These are phyloP conservation scores for Abscondita cerata DNA, from an alignment of 2,888 invertebrate species.

Conservation along the genomic window DNA sequence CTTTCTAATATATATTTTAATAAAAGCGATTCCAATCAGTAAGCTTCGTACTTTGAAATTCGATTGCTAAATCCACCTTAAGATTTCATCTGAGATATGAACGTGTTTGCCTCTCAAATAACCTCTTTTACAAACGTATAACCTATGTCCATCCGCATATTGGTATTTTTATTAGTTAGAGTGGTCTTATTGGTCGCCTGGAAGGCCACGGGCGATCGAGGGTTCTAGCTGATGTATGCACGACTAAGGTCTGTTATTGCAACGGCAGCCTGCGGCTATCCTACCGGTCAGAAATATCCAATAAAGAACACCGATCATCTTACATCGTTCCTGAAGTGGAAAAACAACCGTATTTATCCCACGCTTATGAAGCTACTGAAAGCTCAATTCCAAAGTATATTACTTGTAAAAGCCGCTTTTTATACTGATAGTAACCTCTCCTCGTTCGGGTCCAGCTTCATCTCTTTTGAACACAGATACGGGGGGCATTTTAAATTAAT, in stretches of 20 bases:
- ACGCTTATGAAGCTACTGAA: slow-evolving; percentile 48
- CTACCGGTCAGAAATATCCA: slow-evolving; percentile 56
- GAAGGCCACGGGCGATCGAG: slow-evolving; percentile 45
- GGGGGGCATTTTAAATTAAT: slow-evolving; percentile 52
- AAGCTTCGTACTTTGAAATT: not conserved
- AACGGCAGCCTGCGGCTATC: slow-evolving; percentile 48
- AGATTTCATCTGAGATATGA: slow-evolving; percentile 10
- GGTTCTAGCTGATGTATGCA: slow-evolving; percentile 51
- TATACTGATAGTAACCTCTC: slow-evolving; percentile 27
- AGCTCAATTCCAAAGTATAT: slow-evolving; percentile 32
- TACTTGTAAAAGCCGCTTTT: slow-evolving; percentile 25
- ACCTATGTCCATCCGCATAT: slow-evolving; percentile 54
- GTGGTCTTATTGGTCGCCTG: slow-evolving; percentile 48
- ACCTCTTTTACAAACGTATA: slow-evolving; percentile 49
- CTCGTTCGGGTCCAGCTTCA: slow-evolving; percentile 5
- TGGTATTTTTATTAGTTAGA: slow-evolving; percentile 51
- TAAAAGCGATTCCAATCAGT: slow-evolving; percentile 25
- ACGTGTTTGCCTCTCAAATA: slow-evolving; percentile 29
- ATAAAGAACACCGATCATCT: slow-evolving; percentile 56
- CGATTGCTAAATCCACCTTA: slow-evolving; percentile 13
- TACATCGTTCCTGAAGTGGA: slow-evolving; percentile 51
- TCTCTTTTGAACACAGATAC: slow-evolving; percentile 45
- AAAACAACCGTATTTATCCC: slow-evolving; percentile 57
- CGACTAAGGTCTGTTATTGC: slow-evolving; percentile 53
- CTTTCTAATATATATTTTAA: slow-evolving; percentile 28